Percentiles rank a stretch among this genome's conserved stretches.
Evolutionary conservation across 2,888 invertebrate genomes (phyloP).

Genomic region (Drosophila diplacantha): DNA sequence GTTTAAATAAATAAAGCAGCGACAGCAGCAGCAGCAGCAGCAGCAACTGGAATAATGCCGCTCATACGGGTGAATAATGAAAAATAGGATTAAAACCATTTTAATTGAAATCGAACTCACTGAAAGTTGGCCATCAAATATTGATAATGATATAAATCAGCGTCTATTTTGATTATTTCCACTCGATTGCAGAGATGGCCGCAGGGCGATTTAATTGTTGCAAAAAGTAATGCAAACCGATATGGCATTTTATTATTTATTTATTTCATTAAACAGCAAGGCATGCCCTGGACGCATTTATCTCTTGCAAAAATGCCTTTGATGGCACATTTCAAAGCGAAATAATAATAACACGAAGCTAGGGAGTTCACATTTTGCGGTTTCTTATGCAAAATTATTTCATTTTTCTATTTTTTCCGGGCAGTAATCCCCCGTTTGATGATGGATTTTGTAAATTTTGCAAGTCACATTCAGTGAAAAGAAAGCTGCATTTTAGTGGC

Average conservation of each 20-base stretch:
- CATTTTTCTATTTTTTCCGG: no score
- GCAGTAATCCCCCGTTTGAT: not conserved
- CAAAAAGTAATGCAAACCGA: not conserved
- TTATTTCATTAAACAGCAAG: slow-evolving; percentile 2
- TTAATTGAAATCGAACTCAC: slow-evolving; percentile 27
- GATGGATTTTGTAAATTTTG: not conserved
- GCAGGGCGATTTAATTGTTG: slow-evolving; percentile 7
- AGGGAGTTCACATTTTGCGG: not conserved
- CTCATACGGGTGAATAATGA: slow-evolving; percentile 38
- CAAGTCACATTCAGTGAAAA: not conserved
- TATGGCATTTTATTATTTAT: slow-evolving; percentile 16
- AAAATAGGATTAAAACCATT: slow-evolving; percentile 24
- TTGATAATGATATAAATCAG: slow-evolving; percentile 27
- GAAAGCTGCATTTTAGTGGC: not conserved
- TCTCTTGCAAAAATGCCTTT: not conserved
- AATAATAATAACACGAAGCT: no score
- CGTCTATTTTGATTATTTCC: slow-evolving; percentile 31
- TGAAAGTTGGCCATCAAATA: slow-evolving; percentile 36
- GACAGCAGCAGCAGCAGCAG: slow-evolving; percentile 5
- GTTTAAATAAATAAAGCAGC: slow-evolving; percentile 20
- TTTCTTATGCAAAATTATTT: not conserved
- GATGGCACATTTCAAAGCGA: not conserved
- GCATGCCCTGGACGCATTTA: not conserved
- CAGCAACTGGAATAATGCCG: slow-evolving; percentile 33
- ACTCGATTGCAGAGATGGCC: slow-evolving; percentile 13